Evolutionary conservation across 2,888 invertebrate genomes (phyloP), one percentile per base, ranked within the genome.

Genomic region (Limnephilus marmoratus): DNA sequence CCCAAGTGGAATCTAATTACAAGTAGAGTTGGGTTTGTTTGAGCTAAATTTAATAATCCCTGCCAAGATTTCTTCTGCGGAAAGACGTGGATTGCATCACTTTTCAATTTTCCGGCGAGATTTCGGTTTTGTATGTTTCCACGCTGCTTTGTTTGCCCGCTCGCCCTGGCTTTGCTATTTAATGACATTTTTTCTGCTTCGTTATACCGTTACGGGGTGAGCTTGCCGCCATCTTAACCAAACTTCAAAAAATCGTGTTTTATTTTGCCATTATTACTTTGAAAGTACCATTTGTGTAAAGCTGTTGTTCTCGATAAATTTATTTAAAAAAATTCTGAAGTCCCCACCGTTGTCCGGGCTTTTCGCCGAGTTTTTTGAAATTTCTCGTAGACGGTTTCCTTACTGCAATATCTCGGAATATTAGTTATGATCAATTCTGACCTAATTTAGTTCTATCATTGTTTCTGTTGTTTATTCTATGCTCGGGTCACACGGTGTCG

Each of bases 1-100:
- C 90, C 90, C 37, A 29, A 81, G 90, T 81, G 29, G 29, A 90
- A 90, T 90, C 41, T 90, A 81, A 90, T 90, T 90, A 90, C 49
- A 81, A 81, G 90, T 90, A 41, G 34, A 90, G 90, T 45, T 81
- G 34, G 81, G 90, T 81, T 90, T 90, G 90, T 81, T n/a, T 37
- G 31, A 31, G 41, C 81, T 81, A 81, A 90, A 90, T 90, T 90
- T 90, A 90, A 90, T 90, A 90, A 90, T 90, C 90, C 29, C 37
- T 41, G 45, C 45, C 45, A 41, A 9, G 90, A 90, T 90, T 90
- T 90, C 90, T 90, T 90, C 45, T 45, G 81, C 88, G 18, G 86
- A 45, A 45, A 86, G n/a, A 41, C 45, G 45, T 13, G 85, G 45
- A 86, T 86, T 86, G 45, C 83, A 37, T 34, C 83, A 41, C 83